Percentiles rank a stretch among this genome's conserved stretches.
phyloP scores from a whole-genome alignment of 2,888 invertebrate genomes.

The Strigamia crassipes region DNA sequence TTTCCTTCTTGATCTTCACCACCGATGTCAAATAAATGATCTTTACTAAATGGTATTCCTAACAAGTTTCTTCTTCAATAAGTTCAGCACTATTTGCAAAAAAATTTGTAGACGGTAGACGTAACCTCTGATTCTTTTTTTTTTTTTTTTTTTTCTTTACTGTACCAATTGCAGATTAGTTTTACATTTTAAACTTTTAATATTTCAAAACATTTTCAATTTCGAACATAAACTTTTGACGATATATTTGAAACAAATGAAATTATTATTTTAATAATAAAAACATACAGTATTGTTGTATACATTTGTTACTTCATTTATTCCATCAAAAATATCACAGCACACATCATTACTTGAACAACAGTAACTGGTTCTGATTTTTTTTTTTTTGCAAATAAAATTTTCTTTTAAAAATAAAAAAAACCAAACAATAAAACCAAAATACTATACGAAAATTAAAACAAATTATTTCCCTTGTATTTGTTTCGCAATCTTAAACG shows the following conservation, averaged over 20 bases:
- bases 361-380: constrained; percentile 12
- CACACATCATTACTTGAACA: constrained; percentile 13
- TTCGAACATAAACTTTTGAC: no score
- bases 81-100: not conserved
- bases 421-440: not conserved
- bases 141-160: no score
- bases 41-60: no score
- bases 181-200: no score
- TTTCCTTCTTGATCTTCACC: not conserved
- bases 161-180: no score
- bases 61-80: not conserved
- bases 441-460: no score
- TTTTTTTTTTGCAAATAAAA: not conserved
- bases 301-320: constrained; percentile 6
- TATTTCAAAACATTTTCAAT: no score
- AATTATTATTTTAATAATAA: not conserved
- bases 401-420: not conserved
- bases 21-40: not conserved
- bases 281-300: constrained; percentile 23
- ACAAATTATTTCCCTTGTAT: not conserved
- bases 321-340: constrained; percentile 33
- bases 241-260: not conserved
- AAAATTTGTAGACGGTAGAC: no score
- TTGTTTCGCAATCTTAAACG: not conserved
- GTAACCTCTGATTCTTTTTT: no score